Conservation (phyloP, 2,888 invertebrate genomes). For the Emmelina monodactyla region DNA sequence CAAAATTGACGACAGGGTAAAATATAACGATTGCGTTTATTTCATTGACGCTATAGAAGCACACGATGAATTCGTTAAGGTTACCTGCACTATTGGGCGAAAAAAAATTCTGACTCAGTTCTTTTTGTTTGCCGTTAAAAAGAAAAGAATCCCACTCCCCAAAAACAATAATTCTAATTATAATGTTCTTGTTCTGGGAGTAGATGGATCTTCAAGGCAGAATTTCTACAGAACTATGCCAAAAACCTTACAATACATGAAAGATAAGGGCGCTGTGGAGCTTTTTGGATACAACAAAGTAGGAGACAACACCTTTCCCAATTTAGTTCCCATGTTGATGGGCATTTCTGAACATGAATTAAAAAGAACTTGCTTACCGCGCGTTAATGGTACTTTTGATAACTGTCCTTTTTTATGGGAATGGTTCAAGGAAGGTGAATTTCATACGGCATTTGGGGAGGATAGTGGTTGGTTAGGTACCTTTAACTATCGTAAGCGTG, state of each 20-base stretch:
- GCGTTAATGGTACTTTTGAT: constrained; percentile 67
- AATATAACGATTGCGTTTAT: constrained; percentile 32
- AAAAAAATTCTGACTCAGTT: constrained; percentile 69
- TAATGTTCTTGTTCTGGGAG: constrained; percentile 79
- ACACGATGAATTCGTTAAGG: constrained; percentile 69
- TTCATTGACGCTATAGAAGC: constrained; percentile 41
- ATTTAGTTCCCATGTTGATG: constrained; percentile 77
- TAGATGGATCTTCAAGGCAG: constrained; percentile 81
- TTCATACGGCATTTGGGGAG: constrained; percentile 78
- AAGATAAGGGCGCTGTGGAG: constrained; percentile 69
- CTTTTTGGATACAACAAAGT: constrained; percentile 88
- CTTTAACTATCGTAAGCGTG: constrained; percentile 14
- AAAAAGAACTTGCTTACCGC: constrained; percentile 63
- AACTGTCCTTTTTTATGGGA: constrained; percentile 84
- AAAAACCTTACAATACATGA: constrained; percentile 64
- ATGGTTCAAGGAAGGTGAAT: constrained; percentile 72
- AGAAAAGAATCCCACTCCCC: constrained; percentile 12
- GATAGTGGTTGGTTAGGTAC: constrained; percentile 65
- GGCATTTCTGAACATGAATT: constrained; percentile 72
- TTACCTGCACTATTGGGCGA: constrained; percentile 61
- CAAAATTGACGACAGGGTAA: background rate
- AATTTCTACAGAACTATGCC: constrained; percentile 86
- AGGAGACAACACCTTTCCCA: constrained; percentile 87
- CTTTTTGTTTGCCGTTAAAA: constrained; percentile 65
- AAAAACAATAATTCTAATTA: constrained; percentile 24